These are phyloP conservation scores for Drosophila anomelani DNA, from an alignment of 2,888 invertebrate genomes.

Conservation along the genomic window DNA sequence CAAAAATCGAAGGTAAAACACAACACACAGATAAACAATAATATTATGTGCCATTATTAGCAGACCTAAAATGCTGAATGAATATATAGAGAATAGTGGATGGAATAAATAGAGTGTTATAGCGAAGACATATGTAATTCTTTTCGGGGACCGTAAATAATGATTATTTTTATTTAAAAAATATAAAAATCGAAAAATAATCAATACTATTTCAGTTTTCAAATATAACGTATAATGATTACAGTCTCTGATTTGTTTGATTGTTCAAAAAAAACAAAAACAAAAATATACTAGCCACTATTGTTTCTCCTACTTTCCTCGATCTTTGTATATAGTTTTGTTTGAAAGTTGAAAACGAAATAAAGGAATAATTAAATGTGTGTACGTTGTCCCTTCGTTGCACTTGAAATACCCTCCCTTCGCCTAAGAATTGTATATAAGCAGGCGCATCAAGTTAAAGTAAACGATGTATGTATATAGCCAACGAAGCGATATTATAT, in stretches of 20 bases:
- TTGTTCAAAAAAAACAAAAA: too few species aligned
- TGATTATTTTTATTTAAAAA: too few species aligned
- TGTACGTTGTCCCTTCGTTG: constrained; percentile 13
- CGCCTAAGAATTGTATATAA: constrained; percentile 36
- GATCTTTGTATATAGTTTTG: constrained; percentile 41
- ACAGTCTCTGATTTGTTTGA: background rate
- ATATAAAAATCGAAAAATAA: too few species aligned
- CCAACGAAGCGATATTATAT: constrained; percentile 29
- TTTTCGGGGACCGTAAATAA: too few species aligned
- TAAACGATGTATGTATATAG: constrained; percentile 43
- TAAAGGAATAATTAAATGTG: background rate
- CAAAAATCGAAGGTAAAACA: constrained; percentile 14
- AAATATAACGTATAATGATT: too few species aligned
- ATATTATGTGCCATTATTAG: constrained; percentile 85
- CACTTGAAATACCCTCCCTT: constrained; percentile 11
- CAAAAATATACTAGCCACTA: background rate
- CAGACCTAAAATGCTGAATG: constrained; percentile 53
- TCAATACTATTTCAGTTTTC: too few species aligned
- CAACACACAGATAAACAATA: constrained; percentile 78
- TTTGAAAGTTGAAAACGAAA: constrained; percentile 3
- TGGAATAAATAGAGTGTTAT: constrained; percentile 13
- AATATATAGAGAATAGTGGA: constrained; percentile 15
- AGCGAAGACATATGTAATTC: background rate
- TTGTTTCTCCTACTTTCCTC: constrained; percentile 1
- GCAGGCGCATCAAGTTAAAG: constrained; percentile 10